These are phyloP conservation scores for Ectemnius lituratus DNA, from an alignment of 2,888 invertebrate species.

Conservation along the genomic window DNA sequence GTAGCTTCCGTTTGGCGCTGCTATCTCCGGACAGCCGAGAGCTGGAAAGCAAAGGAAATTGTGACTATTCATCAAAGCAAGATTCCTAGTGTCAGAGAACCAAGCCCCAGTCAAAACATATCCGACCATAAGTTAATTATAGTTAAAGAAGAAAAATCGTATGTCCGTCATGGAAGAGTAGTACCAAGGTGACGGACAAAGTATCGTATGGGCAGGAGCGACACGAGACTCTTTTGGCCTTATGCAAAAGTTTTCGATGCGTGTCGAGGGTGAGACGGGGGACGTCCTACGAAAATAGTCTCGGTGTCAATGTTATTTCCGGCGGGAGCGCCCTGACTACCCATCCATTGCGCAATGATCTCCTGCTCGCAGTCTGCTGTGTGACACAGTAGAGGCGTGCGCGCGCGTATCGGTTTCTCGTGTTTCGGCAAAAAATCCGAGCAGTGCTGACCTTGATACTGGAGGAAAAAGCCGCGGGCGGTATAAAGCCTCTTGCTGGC, in stretches of 20 bases:
- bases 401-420: neutral
- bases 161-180: too few relatives aligned
- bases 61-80: too few relatives aligned
- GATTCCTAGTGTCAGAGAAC: too few relatives aligned
- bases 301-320: constrained; percentile 35
- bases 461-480: constrained; percentile 73
- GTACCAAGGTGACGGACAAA: too few relatives aligned
- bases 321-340: neutral
- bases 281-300: constrained; percentile 13
- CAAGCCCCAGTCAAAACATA: too few relatives aligned
- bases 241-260: too few relatives aligned
- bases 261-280: too few relatives aligned
- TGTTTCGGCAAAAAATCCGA: neutral
- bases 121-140: too few relatives aligned
- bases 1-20: constrained; percentile 84
- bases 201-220: too few relatives aligned
- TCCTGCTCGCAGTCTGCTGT: constrained; percentile 6
- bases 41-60: constrained; percentile 75
- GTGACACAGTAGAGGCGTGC: neutral
- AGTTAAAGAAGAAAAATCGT: too few relatives aligned
- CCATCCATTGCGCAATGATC: constrained; percentile 37
- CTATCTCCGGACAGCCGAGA: constrained; percentile 83
- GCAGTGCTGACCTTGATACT: constrained; percentile 70
- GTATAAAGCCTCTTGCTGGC: constrained; percentile 68
- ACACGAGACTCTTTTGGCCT: too few relatives aligned